These are phyloP conservation scores for Phrynocephalus versicolor DNA, from an alignment of 2,113 vertebrate genomes.

Conservation along the genomic window DNA sequence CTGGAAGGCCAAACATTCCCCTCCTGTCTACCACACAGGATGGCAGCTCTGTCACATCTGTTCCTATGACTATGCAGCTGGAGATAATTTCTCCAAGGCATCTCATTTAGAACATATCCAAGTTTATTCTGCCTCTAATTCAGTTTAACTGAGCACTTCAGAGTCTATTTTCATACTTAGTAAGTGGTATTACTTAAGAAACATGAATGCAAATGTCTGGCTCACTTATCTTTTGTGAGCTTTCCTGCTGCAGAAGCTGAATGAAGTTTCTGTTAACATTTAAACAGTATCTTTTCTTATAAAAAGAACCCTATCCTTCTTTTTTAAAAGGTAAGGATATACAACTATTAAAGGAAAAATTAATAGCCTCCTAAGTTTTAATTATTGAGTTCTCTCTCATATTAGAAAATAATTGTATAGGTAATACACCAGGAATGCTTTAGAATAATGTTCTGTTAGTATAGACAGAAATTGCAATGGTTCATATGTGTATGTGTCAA, in stretches of 20 bases:
- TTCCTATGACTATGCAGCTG: neutral
- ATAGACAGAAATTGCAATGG: slow-evolving; percentile 1
- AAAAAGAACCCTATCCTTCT: neutral
- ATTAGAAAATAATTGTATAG: slow-evolving; percentile 8
- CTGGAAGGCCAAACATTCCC: neutral
- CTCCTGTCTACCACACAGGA: too few species aligned
- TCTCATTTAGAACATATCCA: neutral
- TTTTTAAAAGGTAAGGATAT: neutral
- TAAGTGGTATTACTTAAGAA: slow-evolving; percentile 31
- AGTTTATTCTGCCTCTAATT: neutral
- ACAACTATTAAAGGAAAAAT: neutral
- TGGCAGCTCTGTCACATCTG: neutral
- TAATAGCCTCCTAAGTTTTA: slow-evolving; percentile 9
- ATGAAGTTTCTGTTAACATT: slow-evolving; percentile 18
- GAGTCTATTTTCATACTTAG: slow-evolving; percentile 26
- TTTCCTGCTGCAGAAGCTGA: neutral
- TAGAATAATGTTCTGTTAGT: neutral
- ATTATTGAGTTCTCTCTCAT: neutral
- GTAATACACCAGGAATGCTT: neutral
- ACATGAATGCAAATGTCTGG: neutral
- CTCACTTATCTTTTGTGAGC: slow-evolving; percentile 21
- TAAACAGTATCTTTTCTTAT: slow-evolving; percentile 19
- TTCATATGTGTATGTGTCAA: neutral
- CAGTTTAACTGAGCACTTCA: slow-evolving; percentile 1
- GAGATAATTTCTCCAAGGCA: neutral